Evolutionary conservation across 1,140 invertebrate species (phyloP), one percentile per base, ranked within the genome.

Genomic region (Diorhabda sublineata): DNA sequence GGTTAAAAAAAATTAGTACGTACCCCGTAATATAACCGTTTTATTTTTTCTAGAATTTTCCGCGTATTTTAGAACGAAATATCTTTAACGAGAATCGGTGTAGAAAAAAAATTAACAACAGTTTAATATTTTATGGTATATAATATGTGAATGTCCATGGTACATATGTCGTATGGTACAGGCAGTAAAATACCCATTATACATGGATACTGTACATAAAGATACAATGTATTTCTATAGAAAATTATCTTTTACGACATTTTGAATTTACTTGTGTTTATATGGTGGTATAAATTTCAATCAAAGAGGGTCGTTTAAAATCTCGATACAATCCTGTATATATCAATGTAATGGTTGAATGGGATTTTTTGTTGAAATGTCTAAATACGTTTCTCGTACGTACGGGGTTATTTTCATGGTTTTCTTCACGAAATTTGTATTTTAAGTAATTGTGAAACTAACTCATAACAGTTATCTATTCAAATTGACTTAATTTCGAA

Each of bases 161-260:
- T 65, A 65, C 45, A 52, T 60, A 60, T 62, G 64, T 66, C 67
- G 64, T 71, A 45, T 63, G 42, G 56, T 63, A 67, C 59, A 9
- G 69, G 70, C 59, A 9, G 69, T 71, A 71, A 71, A 71, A 71
- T 69, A 56, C 41, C 61, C 67, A 71, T 71, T 71, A 71, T 71
- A 67, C 66, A 71, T 62, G 65, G 69, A 71, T 71, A 52, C 66
- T 66, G 64, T 42, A 47, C 64, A 66, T 66, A 60, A 66, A 64
- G 60, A 66, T 72, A 72, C 71, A 69, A 69, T 72, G 71, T 72
- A 72, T 66, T 70, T 70, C 58, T 71, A 71, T 71, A 69, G 71
- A 66, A 72, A 72, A 69, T 73, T 70, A 71, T 68, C 59, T 65
- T 73, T 69, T 73, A 73, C 61, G 58, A 69, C 68, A 66, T 67